These are phyloP conservation scores for Gambusia affinis DNA, from an alignment of 2,113 vertebrate species.

Conservation along the genomic window DNA sequence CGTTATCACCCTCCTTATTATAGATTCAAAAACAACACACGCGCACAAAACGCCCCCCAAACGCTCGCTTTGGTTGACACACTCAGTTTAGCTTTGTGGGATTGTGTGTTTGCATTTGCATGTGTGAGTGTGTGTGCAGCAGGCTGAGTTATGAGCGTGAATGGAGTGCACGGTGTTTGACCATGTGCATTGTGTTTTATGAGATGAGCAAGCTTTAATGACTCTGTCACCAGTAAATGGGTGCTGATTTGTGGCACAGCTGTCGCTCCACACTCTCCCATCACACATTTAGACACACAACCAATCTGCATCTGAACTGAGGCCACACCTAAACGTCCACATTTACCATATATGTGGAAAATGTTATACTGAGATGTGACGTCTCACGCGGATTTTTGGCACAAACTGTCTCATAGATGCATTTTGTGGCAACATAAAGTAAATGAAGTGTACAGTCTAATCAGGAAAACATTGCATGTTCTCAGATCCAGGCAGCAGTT, in stretches of 20 bases:
- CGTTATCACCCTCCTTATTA: slow-evolving; percentile 58
- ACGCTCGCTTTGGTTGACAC: slow-evolving; percentile 38
- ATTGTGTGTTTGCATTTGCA: slow-evolving; percentile 28
- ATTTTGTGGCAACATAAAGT: slow-evolving; percentile 58
- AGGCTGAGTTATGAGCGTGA: slow-evolving; percentile 66
- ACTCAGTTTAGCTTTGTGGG: slow-evolving; percentile 50
- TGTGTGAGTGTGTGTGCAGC: slow-evolving; percentile 16
- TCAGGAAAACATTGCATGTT: slow-evolving; percentile 63
- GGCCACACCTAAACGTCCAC: no score
- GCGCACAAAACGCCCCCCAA: slow-evolving; percentile 7
- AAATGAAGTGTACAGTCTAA: slow-evolving; percentile 62
- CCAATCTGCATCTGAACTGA: slow-evolving; percentile 17
- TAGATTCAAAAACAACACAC: slow-evolving; percentile 35
- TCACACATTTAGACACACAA: slow-evolving; percentile 51
- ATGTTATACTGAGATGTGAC: not conserved
- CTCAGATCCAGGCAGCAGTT: slow-evolving; percentile 51
- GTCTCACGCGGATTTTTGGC: slow-evolving; percentile 34
- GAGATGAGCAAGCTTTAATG: slow-evolving; percentile 80
- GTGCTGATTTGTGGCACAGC: slow-evolving; percentile 78
- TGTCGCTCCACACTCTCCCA: slow-evolving; percentile 66
- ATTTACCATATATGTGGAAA: no score
- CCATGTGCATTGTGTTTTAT: slow-evolving; percentile 75
- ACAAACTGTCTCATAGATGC: slow-evolving; percentile 37
- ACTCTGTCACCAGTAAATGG: slow-evolving; percentile 80
- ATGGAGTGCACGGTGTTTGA: slow-evolving; percentile 66